These are phyloP conservation scores for Octodonta nipae DNA, from an alignment of 2,888 invertebrate genomes.

Conservation along the genomic window DNA sequence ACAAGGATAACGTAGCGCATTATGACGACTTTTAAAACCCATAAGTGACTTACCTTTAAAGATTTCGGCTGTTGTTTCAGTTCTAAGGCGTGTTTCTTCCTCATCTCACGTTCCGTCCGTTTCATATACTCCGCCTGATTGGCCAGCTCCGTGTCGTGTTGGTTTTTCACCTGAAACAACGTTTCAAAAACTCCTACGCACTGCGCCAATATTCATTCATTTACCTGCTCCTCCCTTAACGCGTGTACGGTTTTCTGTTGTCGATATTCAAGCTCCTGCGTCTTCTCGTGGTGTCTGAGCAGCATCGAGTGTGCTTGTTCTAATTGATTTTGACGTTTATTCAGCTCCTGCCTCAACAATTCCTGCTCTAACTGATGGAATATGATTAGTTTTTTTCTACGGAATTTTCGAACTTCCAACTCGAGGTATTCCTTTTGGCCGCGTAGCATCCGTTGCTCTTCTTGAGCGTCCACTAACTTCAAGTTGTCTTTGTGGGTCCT, in stretches of 20 bases:
- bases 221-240: slow-evolving; percentile 71
- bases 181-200: background rate
- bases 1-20: too few species aligned
- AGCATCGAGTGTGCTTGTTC: slow-evolving; percentile 92
- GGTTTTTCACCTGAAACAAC: slow-evolving; percentile 47
- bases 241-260: slow-evolving; percentile 92
- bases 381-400: slow-evolving; percentile 75
- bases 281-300: slow-evolving; percentile 90
- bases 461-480: slow-evolving; percentile 80
- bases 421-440: slow-evolving; percentile 85
- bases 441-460: slow-evolving; percentile 74
- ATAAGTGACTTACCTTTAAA: slow-evolving; percentile 69
- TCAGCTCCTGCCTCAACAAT: slow-evolving; percentile 79
- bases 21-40: too few species aligned
- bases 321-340: slow-evolving; percentile 85
- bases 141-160: slow-evolving; percentile 86
- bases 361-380: slow-evolving; percentile 84
- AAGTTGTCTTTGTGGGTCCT: slow-evolving; percentile 82
- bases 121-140: slow-evolving; percentile 96
- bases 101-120: slow-evolving; percentile 81
- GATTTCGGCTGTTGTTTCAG: slow-evolving; percentile 97
- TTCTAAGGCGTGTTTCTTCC: slow-evolving; percentile 92
- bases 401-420: slow-evolving; percentile 82
- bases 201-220: background rate
- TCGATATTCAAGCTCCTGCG: slow-evolving; percentile 87